These are phyloP conservation scores for Drosophila dunni DNA, from an alignment of 1,140 invertebrate species.

Conservation along the genomic window DNA sequence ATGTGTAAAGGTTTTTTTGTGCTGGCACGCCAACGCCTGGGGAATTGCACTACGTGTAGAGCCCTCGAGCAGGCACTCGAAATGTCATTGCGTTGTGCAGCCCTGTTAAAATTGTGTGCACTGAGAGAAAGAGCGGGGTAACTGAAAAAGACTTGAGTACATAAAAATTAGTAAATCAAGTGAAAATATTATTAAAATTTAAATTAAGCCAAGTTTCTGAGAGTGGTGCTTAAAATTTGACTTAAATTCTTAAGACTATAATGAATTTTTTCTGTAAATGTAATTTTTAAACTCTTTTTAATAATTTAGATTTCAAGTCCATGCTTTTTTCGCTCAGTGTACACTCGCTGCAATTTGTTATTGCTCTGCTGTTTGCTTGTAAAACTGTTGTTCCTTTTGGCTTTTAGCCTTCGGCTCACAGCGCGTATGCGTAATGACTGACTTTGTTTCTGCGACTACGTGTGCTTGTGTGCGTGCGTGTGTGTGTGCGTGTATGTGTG, in stretches of 20 bases:
- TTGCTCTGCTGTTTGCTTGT: slow-evolving; percentile 9
- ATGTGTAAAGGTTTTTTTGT: not conserved
- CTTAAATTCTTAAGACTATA: too few relatives aligned
- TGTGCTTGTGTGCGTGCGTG: slow-evolving; percentile 15
- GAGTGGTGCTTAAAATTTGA: too few relatives aligned
- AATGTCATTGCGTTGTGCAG: slow-evolving; percentile 60
- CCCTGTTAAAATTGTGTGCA: too few relatives aligned
- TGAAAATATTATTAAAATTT: too few relatives aligned
- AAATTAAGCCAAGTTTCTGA: too few relatives aligned
- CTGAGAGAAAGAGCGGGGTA: too few relatives aligned
- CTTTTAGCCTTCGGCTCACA: slow-evolving; percentile 24
- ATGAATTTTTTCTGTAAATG: too few relatives aligned
- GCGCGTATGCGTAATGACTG: slow-evolving; percentile 48
- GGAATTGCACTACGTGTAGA: slow-evolving; percentile 17
- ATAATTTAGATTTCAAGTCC: too few relatives aligned
- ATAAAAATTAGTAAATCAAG: too few relatives aligned
- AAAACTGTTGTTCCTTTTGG: slow-evolving; percentile 7
- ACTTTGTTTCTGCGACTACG: not conserved
- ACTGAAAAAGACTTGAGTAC: too few relatives aligned
- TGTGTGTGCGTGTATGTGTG: slow-evolving; percentile 30
- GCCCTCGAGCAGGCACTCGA: slow-evolving; percentile 40
- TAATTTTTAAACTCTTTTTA: too few relatives aligned
- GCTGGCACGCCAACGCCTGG: slow-evolving; percentile 25
- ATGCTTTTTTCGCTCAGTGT: slow-evolving; percentile 1
- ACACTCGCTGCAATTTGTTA: not conserved